phyloP scores from a whole-genome alignment of 1,140 invertebrate species.

The Micrasema longulum region DNA sequence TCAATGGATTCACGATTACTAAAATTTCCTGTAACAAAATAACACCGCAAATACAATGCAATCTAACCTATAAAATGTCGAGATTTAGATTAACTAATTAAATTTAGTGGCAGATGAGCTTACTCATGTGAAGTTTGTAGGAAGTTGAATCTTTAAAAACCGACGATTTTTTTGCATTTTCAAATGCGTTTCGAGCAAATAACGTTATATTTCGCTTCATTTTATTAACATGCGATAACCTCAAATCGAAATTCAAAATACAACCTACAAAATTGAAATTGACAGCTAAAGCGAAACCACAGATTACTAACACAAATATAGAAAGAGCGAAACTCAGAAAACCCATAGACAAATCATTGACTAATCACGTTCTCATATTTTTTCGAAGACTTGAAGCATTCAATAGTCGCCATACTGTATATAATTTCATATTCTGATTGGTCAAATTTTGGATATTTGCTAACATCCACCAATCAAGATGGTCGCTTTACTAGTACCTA shows the following conservation, averaged over 20 bases:
- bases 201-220: slow-evolving; percentile 35
- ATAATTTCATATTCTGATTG: too few relatives aligned
- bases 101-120: background rate
- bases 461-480: too few relatives aligned
- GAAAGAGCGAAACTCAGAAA: too few relatives aligned
- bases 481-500: too few relatives aligned
- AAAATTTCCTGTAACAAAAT: slow-evolving; percentile 60
- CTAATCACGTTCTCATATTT: too few relatives aligned
- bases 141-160: background rate
- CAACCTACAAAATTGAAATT: slow-evolving; percentile 15
- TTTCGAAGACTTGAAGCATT: too few relatives aligned
- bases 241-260: slow-evolving; percentile 17
- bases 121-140: slow-evolving; percentile 11
- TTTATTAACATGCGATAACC: slow-evolving; percentile 17
- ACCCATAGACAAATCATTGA: too few relatives aligned
- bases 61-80: slow-evolving; percentile 15
- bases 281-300: slow-evolving; percentile 9
- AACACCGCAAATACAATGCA: slow-evolving; percentile 3
- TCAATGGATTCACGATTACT: slow-evolving; percentile 63
- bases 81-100: background rate
- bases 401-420: too few relatives aligned
- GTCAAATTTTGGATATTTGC: too few relatives aligned
- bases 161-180: slow-evolving; percentile 23
- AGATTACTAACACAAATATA: too few relatives aligned
- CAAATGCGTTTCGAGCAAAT: slow-evolving; percentile 23